Base-by-base conservation (phyloP, 1,140 invertebrate species). In the Eriocheir sinensis region DNA sequence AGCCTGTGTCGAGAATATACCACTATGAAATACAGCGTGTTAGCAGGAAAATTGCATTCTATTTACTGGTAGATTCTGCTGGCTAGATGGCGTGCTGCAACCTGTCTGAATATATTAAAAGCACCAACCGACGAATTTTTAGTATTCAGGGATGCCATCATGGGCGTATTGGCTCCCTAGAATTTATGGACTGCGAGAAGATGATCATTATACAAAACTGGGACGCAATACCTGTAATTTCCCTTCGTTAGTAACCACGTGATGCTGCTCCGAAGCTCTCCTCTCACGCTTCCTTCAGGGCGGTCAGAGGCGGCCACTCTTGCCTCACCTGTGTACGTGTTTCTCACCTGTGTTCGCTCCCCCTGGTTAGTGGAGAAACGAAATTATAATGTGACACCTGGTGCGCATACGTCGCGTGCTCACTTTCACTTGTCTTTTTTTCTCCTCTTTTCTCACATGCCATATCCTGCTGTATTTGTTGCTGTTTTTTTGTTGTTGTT, bases 181-280 rank as follows among this genome's bases (percentile, higher is more conserved):
- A 72, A 72, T 72, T 72, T 72, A n/a, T 72, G 27, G 60, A 72
- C 60, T 72, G 17, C 12, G 60, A 72, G 21, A 72, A 34, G 15
- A 38, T 44, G 85, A n/a, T 34, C 85, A 86, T 38, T 38, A 17
- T 38, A 86, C 85, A 38, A 86, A n/a, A 86, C 85, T 40, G 27
- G 41, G 8, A 34, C 41, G 36, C 36, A 40, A n/a, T 38, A 40
- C 6, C 41, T 40, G 21, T 86, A 34, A 86, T 44, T 86, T 86
- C 41, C 36, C 38, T 86, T 86, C 85, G 15, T 72, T 72, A 72
- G 17, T 72, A 27, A 72, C 3, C 60, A 72, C 60, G 34, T 86
- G 85, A 86, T 38, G 12, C 38, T 86, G 30, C 36, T n/a, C n/a
- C 80, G n/a, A n/a, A n/a, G n/a, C n/a, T n/a, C n/a, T n/a, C 40